Evolutionary conservation across 2,113 vertebrate genomes (phyloP), one percentile per base, ranked within the genome.

Genomic region (Hemichromis elongatus): DNA sequence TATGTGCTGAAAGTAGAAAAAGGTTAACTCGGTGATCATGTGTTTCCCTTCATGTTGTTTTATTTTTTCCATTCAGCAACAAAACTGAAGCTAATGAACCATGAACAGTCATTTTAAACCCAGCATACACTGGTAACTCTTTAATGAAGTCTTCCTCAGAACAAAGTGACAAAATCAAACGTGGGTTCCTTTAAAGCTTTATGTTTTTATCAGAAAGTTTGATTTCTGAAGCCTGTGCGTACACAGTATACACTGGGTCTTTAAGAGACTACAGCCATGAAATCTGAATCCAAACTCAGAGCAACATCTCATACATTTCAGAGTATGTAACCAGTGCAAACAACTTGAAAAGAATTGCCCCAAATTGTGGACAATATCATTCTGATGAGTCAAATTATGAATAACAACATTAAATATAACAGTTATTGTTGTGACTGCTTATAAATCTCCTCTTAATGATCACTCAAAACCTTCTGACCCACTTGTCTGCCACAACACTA

Each of bases 261-360:
- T 96, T 95, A 95, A 94, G 78, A 92, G 77, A 82, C 52, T 42
- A 80, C 84, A 21, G 53, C 89, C 54, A 85, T 94, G 95, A 95
- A 96, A 96, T 93, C 53, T 90, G 95, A 96, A 68, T 89, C 92
- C 75, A 19, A 79, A 75, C 86, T 73, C 14, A 37, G 59, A 86
- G 84, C 80, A 86, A 75, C 59, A 75, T 85, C 88, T 85, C 56
- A 40, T 78, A 85, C 88, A 90, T 93, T 89, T 82, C 79, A 87
- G 42, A 86, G 80, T 86, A 90, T 21, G 47, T 86, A 91, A 91
- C 77, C 3, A 19, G 45, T 28, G 13, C 28, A 61, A 83, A 83
- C 35, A 83, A 11, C 82, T 61, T 82, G 45, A 11, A 68, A 9
- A 84, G 10, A 78, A 63, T 82, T 14, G 21, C 2, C 19, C 3